Evolutionary conservation across 92 coral and sea anemone species (phyloP).

Genomic region (Porites lobata): DNA sequence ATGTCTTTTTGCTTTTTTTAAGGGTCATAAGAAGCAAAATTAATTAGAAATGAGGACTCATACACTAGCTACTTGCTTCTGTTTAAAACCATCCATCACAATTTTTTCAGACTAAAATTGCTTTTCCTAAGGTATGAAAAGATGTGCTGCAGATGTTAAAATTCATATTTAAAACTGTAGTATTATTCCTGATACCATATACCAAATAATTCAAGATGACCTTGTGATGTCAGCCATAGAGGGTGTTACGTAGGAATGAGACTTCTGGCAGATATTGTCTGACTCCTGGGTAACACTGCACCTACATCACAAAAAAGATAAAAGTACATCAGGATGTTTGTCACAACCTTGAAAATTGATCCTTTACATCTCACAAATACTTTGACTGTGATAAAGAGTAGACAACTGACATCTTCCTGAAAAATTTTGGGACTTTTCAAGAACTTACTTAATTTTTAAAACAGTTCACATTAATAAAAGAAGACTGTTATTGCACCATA

Average conservation of each 20-base stretch:
- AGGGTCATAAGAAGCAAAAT: too few relatives aligned
- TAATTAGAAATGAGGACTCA: too few relatives aligned
- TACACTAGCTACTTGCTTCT: background rate
- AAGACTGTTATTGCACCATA: too few relatives aligned
- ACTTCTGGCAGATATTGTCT: constrained; percentile 71
- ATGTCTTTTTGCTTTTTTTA: too few relatives aligned
- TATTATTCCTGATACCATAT: background rate
- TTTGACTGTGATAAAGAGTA: too few relatives aligned
- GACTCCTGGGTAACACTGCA: constrained; percentile 72
- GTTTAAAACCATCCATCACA: background rate
- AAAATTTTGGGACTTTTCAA: too few relatives aligned
- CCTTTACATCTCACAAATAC: too few relatives aligned
- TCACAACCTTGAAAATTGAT: too few relatives aligned
- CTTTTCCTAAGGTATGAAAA: background rate
- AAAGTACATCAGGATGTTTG: background rate
- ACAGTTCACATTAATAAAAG: too few relatives aligned
- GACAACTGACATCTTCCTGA: too few relatives aligned
- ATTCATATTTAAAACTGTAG: background rate
- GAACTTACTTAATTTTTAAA: too few relatives aligned
- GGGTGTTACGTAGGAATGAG: constrained; percentile 68
- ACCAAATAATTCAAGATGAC: background rate
- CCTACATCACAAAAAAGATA: constrained; percentile 40
- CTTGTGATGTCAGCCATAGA: constrained; percentile 11
- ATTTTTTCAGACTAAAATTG: too few relatives aligned
- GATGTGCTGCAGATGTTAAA: background rate